Conservation (phyloP, 2,888 invertebrate species). For the Leptinotarsa haldemani region DNA sequence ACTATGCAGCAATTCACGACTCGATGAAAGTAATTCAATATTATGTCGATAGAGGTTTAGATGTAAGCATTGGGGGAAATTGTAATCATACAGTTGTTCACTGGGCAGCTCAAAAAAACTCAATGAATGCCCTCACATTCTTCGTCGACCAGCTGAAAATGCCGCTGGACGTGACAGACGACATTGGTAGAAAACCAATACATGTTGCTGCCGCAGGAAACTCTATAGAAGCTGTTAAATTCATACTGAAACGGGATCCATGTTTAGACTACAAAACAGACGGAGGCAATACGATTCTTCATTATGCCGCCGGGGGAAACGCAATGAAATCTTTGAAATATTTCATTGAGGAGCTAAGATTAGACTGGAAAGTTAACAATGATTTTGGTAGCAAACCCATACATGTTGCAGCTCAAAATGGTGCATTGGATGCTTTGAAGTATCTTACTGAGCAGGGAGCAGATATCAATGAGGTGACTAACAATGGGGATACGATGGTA, state of each 20-base stretch:
- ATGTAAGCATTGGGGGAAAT: slow-evolving; percentile 4
- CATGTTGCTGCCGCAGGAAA: slow-evolving; percentile 11
- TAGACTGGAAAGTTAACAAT: neutral
- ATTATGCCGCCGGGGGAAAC: slow-evolving; percentile 25
- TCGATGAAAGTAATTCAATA: slow-evolving; percentile 16
- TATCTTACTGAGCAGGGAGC: neutral
- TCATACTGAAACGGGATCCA: neutral
- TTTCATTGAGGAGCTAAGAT: neutral
- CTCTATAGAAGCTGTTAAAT: slow-evolving; percentile 12
- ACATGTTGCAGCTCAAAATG: neutral
- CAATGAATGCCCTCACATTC: slow-evolving; percentile 24
- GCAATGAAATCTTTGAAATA: slow-evolving; percentile 22
- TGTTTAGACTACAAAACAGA: neutral
- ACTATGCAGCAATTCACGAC: slow-evolving; percentile 20
- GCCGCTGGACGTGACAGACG: neutral
- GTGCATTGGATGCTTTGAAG: slow-evolving; percentile 8
- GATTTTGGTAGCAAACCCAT: neutral
- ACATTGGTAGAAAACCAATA: neutral
- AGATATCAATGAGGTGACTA: neutral
- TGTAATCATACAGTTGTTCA: slow-evolving; percentile 17
- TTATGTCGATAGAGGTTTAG: neutral
- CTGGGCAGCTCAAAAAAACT: slow-evolving; percentile 7
- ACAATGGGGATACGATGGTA: slow-evolving; percentile 4
- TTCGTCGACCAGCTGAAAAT: slow-evolving; percentile 14
- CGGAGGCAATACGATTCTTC: neutral